Evolutionary conservation across 2,113 vertebrate species (phyloP), one percentile per base, ranked within the genome.

Genomic region (Phycodurus eques): DNA sequence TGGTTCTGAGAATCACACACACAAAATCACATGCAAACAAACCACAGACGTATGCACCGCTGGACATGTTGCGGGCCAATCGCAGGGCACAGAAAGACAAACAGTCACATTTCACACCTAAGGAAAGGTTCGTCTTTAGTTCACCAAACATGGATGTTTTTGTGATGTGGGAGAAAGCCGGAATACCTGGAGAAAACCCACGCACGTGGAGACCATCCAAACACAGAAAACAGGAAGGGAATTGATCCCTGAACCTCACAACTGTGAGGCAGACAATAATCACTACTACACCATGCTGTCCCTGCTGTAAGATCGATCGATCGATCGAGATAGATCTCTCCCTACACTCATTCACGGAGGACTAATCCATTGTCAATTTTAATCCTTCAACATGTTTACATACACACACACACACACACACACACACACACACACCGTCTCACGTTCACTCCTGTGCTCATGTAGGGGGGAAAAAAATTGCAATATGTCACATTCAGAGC

Each of bases 281-380:
- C 27, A 1, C 27, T 27, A 27, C 27, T 27, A 27, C 27, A 27
- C 27, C 27, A 27, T 27, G 27, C 27, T 27, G 27, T 27, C 27
- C 27, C 27, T 27, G 27, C 27, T 27, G 27, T 27, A 27, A 5
- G 57, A 31, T 31, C 14, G 22, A 57, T n/a, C 27, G 54, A 57
- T 57, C 27, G 27, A 27, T 27, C 27, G 27, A 27, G 0, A 46
- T 10, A 35, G 17, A 27, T 22, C 61, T 61, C 2, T 46, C 31
- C 13, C 19, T 82, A 71, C 74, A 69, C 80, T 88, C 83, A 85
- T 87, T 85, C 76, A 79, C 80, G 81, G 81, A 80, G 56, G 1
- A 86, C 77, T 91, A 90, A 91, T 91, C 90, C 81, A 82, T 66
- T 66, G 71, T 33, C 75, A 63, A 81, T 76, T 46, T 82, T 91